Conservation (phyloP, 2,888 invertebrate species). For the Eucera pruinosa region DNA sequence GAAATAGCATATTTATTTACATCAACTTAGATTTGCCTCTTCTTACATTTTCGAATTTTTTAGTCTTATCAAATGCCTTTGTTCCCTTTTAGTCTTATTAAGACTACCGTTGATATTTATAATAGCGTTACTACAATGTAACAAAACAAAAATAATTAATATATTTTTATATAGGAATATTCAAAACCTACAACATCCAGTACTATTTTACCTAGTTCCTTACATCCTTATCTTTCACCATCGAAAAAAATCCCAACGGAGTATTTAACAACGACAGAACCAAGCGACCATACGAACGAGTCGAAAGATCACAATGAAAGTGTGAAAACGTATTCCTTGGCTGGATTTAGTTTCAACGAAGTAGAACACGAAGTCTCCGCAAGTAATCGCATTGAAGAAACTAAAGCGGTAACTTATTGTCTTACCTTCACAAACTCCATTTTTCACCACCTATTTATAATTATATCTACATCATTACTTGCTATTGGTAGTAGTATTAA, state of each 20-base stretch:
- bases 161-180: constrained; percentile 76
- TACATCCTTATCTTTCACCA: constrained; percentile 84
- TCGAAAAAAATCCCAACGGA: constrained; percentile 92
- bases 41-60: no score
- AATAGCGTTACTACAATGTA: neutral
- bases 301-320: constrained; percentile 52
- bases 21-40: no score
- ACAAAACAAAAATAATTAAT: neutral
- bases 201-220: constrained; percentile 74
- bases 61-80: no score
- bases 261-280: constrained; percentile 88
- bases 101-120: no score
- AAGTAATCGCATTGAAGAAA: constrained; percentile 65
- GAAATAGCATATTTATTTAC: no score
- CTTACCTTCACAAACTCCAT: neutral
- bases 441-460: neutral
- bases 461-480: neutral
- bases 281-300: constrained; percentile 48
- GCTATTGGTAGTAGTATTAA: neutral
- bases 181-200: constrained; percentile 75
- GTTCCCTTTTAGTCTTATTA: no score
- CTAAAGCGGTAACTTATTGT: constrained; percentile 53
- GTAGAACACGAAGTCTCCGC: constrained; percentile 73
- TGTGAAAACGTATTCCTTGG: constrained; percentile 60
- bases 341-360: constrained; percentile 77